Base-by-base conservation (phyloP, 53 echinoderm and acorn worm genomes). In the Paelopatides confundens region DNA sequence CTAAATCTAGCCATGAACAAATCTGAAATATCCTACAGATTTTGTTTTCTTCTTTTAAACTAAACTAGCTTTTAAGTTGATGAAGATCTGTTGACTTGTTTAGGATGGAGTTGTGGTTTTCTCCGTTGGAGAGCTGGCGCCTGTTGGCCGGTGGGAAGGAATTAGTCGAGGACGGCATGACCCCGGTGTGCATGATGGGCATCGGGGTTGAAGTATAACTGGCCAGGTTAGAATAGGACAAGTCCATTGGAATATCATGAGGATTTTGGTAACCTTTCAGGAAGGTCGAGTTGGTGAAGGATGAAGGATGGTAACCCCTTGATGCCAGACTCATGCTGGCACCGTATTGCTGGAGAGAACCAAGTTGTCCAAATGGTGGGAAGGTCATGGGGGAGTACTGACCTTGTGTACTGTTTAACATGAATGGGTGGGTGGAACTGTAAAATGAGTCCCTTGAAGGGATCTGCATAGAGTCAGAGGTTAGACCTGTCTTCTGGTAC, bases 231-330 rank as follows among this genome's bases (percentile, higher is more conserved):
- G 90, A 92, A 82, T 97, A 95, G 12, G 97, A 95, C 69, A 97
- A 82, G 85, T 97, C 97, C 92, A 97, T 97, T 18, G 97, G 97
- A 76, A 94, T 93, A 66, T 97, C 97, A 67, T 90, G 90, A 49
- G 90, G 85, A 70, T 89, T 89, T 69, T 91, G 93, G 66, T 93
- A 97, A 85, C 93, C 92, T 62, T 94, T 94, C 66, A 92, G 46
- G 23, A 92, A 87, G 11, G 86, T 31, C 21, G 87, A 69, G 62
- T 95, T 93, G 8, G 85, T 81, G 85, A 92, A 92, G 35, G 86
- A 87, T 12, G 86, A 81, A 7, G 86, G 88, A 81, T 97, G 97
- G 89, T 97, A 97, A 5, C 91, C 91, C 28, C 92, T 69, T n/a
- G 92, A 88, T 32, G 97, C 90, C 35, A 96, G 90, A 65, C 94